phyloP scores from a whole-genome alignment of 2,797 vertebrate species.

The Gymnoscopelus braueri region DNA sequence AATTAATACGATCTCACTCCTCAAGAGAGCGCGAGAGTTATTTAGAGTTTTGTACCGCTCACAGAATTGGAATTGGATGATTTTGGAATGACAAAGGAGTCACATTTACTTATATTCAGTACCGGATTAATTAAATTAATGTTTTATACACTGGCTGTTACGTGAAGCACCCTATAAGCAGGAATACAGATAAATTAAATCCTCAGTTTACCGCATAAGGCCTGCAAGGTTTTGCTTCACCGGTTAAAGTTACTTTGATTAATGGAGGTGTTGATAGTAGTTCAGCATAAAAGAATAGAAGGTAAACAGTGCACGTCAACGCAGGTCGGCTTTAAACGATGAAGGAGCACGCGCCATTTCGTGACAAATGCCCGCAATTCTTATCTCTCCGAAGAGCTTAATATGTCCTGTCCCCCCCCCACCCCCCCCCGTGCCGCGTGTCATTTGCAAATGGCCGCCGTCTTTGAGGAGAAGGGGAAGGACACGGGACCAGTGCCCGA shows the following conservation, averaged over 20 bases:
- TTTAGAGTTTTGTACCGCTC: conserved; percentile 53
- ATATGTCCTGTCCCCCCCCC: conserved; percentile 31
- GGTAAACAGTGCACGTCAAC: conserved; percentile 74
- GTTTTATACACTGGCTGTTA: conserved; percentile 42
- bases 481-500: conserved; percentile 45
- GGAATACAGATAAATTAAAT: conserved; percentile 31
- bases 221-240: conserved; percentile 52
- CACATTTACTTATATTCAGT: conserved; percentile 36
- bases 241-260: conserved; percentile 65
- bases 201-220: conserved; percentile 13
- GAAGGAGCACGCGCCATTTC: conserved; percentile 62
- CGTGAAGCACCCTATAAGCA: conserved; percentile 36
- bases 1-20: conserved; percentile 58
- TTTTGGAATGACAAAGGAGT: conserved; percentile 27
- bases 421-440: conserved; percentile 34
- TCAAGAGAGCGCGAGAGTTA: conserved; percentile 43
- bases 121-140: conserved; percentile 37
- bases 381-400: conserved; percentile 69
- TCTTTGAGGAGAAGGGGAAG: conserved; percentile 64
- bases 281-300: conserved; percentile 73
- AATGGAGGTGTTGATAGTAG: conserved; percentile 69
- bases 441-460: conserved; percentile 75
- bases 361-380: conserved; percentile 74
- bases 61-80: conserved; percentile 58
- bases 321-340: conserved; percentile 70